Base-by-base conservation (phyloP, 2,797 vertebrate species). In the Echeneis naucrates region DNA sequence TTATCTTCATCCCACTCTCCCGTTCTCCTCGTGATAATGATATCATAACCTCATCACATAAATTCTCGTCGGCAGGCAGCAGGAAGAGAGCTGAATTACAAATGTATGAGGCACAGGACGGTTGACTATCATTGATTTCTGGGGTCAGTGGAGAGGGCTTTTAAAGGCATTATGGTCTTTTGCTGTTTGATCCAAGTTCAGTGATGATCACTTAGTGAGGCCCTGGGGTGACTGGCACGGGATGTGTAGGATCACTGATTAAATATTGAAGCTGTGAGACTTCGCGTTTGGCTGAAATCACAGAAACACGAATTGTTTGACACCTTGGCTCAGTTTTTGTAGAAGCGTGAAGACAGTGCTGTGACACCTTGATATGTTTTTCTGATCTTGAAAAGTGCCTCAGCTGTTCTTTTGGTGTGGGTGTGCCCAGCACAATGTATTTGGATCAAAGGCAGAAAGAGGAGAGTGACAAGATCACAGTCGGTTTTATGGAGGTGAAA, bases 51-150 rank as follows among this genome's bases (percentile, higher is more conserved):
- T 72, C 42, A 51, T 80, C 69, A 61, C 30, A 30, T 58, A 3
- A 62, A 69, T 63, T 67, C 64, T 48, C 19, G 30, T 5, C 30
- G 59, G 17, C 40, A 10, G 76, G 55, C 70, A 59, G 59, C 4
- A 58, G 75, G 62, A 40, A 60, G 52, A 44, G 42, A 44, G 53
- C 17, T 24, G 54, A 10, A 80, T 77, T 82, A 80, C 62, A 77
- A 66, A 82, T 59, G 58, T 33, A 89, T 33, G 68, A 76, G 35
- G 27, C 51, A 63, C 64, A 65, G 35, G 58, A 68, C 45, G 54
- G 38, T 1, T 8, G 68, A 16, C 42, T 30, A 37, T 30, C 56
- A n/a, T 23, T 40, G 42, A 19, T 61, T 47, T 60, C n/a, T 54
- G 65, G 53, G 70, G 62, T 68, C 57, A 23, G 42, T 32, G 26